A percentile compares a stretch with the other conserved stretches of the same genome.
Evolutionary conservation across 2,888 invertebrate genomes (phyloP).

Genomic region (Chrysotoxum bicinctum): DNA sequence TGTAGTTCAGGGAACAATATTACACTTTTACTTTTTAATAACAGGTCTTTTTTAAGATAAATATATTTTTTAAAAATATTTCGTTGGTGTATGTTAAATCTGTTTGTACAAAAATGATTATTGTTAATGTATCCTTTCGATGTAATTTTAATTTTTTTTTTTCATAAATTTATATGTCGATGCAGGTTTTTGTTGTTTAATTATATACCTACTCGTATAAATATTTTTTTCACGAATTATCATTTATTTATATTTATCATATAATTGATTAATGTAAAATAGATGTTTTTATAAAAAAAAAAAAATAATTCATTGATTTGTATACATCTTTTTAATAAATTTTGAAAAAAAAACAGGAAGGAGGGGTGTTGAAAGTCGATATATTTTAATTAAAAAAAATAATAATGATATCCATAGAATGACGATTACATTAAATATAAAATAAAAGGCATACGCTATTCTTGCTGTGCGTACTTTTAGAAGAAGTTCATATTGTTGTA

Average conservation of each 20-base stretch:
- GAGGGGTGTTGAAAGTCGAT: slow-evolving; percentile 71
- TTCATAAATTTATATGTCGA: slow-evolving; percentile 20
- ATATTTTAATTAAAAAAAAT: slow-evolving; percentile 31
- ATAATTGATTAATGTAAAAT: not conserved
- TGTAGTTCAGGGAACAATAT: not conserved
- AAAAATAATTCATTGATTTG: not conserved
- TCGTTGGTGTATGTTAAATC: slow-evolving; percentile 46
- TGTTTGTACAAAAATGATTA: slow-evolving; percentile 32
- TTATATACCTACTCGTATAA: not conserved
- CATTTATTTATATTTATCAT: slow-evolving; percentile 10
- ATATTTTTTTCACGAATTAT: slow-evolving; percentile 17
- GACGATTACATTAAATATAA: slow-evolving; percentile 13
- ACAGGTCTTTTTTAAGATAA: slow-evolving; percentile 6
- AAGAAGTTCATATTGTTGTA: slow-evolving; percentile 33
- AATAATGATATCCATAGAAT: slow-evolving; percentile 5
- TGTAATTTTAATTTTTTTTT: slow-evolving; percentile 36
- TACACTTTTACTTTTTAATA: not conserved
- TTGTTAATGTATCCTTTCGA: slow-evolving; percentile 17
- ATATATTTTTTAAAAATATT: slow-evolving; percentile 13
- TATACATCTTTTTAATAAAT: slow-evolving; percentile 18
- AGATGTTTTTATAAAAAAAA: not conserved
- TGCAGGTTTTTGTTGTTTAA: slow-evolving; percentile 24
- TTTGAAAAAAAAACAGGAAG: slow-evolving; percentile 64
- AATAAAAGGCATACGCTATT: not conserved
- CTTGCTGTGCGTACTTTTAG: not conserved